Base-by-base conservation (phyloP, 1,140 invertebrate genomes). In the Nasonia giraulti region DNA sequence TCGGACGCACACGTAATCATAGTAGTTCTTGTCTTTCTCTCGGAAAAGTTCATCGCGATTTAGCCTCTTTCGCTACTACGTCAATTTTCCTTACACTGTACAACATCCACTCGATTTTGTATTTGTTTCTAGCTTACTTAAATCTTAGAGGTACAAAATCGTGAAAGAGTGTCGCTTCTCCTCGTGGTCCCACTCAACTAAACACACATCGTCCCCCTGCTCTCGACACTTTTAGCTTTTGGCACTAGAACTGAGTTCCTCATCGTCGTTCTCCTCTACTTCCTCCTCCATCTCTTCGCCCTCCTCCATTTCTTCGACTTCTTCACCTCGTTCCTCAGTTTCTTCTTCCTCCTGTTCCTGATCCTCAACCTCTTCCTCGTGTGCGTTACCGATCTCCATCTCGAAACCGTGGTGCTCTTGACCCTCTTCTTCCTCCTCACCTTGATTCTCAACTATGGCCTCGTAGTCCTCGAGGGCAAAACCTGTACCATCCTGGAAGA, bases 141-240 rank as follows among this genome's bases (percentile, higher is more conserved):
- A 76, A 68, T 75, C n/a, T 69, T 82, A 82, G 47, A 82, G 80
- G 84, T 85, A 85, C 80, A 85, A 85, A 85, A 81, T 85, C 80
- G 76, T 82, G 40, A 85, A 47, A 81, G 78, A 85, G 81, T 84
- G 78, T 86, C 84, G 80, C 80, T 27, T 47, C 74, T 80, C 44
- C 50, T 83, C 40, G 76, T 89, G 88, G 88, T 89, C 89, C 87
- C 88, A 77, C 47, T 82, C 86, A 82, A 82, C 47, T 73, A 86
- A 66, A 81, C 85, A 47, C 82, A 44, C 69, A 69, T 44, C 74
- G 75, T 81, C 73, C 17, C 37, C 4, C 12, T 44, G 8, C 27
- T 33, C 81, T 88, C 87, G 80, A 89, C 87, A 90, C 87, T 90
- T 80, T 80, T 89, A 89, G 86, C 89, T 90, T 90, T 90, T 91